A percentile compares a stretch with the other conserved stretches of the same genome.
Evolutionary conservation across 2,888 invertebrate genomes (phyloP).

Genomic region (Sphaeridia pumilis): DNA sequence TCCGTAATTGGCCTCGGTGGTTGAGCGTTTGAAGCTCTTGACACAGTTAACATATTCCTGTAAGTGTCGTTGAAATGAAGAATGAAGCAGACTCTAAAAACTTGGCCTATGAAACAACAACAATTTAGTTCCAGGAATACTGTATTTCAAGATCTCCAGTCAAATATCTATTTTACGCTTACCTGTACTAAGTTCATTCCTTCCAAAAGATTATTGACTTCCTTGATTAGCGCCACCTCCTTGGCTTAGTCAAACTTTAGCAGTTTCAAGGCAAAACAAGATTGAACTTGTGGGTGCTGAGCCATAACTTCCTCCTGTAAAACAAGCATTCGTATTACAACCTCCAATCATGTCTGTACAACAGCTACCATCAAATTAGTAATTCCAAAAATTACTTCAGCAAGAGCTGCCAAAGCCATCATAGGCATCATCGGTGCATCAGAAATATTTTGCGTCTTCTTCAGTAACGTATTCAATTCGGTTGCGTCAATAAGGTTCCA

Average conservation of each 20-base stretch:
- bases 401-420: no score
- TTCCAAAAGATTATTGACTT: conserved; percentile 77
- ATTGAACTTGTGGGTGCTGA: conserved; percentile 56
- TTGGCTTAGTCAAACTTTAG: conserved; percentile 83
- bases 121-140: not conserved
- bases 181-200: conserved; percentile 91
- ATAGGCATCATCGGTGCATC: conserved; percentile 83
- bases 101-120: conserved; percentile 59
- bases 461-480: conserved; percentile 74
- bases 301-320: conserved; percentile 53
- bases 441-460: conserved; percentile 77
- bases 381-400: no score
- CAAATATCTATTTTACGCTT: conserved; percentile 7
- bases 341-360: not conserved
- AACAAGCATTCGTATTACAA: not conserved
- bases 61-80: no score
- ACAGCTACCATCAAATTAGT: no score
- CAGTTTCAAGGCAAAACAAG: conserved; percentile 72
- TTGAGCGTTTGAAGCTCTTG: no score
- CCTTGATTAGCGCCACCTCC: conserved; percentile 95
- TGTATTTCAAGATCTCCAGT: not conserved
- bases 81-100: conserved; percentile 92
- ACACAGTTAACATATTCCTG: no score
- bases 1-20: no score
- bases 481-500: conserved; percentile 88